phyloP scores from a whole-genome alignment of 2,113 vertebrate genomes.

The Gavialis gangeticus region DNA sequence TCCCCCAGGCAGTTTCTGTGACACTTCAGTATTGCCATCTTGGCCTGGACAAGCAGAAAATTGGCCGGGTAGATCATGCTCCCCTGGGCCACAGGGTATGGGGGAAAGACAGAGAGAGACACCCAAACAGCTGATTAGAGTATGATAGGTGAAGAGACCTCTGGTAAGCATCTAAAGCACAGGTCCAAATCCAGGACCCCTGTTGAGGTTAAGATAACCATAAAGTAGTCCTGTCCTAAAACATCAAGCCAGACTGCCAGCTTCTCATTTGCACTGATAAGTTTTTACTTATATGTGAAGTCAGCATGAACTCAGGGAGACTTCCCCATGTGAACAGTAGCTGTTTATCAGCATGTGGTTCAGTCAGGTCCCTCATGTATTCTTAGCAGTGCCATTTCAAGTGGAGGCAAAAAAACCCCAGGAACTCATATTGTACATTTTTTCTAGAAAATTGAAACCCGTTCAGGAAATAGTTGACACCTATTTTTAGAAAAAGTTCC shows the following conservation, averaged over 20 bases:
- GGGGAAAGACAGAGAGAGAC: not conserved
- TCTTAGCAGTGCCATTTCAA: slow-evolving; percentile 42
- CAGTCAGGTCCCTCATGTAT: slow-evolving; percentile 25
- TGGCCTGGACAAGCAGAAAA: too few relatives aligned
- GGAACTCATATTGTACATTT: not conserved
- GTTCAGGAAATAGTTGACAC: slow-evolving; percentile 68
- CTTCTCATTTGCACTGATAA: not conserved
- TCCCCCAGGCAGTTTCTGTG: too few relatives aligned
- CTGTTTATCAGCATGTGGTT: slow-evolving; percentile 3
- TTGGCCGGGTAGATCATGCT: too few relatives aligned
- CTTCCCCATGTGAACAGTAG: not conserved
- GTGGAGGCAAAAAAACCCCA: slow-evolving; percentile 21
- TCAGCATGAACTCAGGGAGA: slow-evolving; percentile 10
- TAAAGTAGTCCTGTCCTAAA: not conserved
- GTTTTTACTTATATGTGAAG: slow-evolving; percentile 15
- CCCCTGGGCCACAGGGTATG: too few relatives aligned
- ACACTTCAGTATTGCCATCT: too few relatives aligned
- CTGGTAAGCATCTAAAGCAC: not conserved
- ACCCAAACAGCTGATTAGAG: not conserved
- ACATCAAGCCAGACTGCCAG: accelerated
- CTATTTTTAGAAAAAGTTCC: slow-evolving; percentile 57
- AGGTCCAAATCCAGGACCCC: not conserved
- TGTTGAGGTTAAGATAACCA: not conserved
- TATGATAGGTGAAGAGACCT: not conserved
- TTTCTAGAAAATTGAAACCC: slow-evolving; percentile 13